Evolutionary conservation across 2,888 invertebrate genomes (phyloP), one percentile per base, ranked within the genome.

Genomic region (Psylliodes chrysocephalus): DNA sequence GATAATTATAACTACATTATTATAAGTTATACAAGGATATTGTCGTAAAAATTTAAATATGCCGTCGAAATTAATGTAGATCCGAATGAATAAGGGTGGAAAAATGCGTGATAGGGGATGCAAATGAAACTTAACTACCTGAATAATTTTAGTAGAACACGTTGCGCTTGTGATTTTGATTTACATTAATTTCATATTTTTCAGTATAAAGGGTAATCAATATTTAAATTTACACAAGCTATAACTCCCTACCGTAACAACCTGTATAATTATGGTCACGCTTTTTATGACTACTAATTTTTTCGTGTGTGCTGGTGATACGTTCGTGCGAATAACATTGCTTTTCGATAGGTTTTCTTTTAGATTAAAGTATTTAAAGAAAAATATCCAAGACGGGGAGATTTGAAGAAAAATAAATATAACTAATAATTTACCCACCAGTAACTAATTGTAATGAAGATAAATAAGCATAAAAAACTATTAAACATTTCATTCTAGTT

Each of bases 131-230:
- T 75, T 79, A 81, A 81, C 81, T 80, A 81, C 81, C 79, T 78
- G 80, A 81, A 81, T 82, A 82, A 82, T 82, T 82, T 81, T 78
- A 80, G 78, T 75, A 70, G 80, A 81, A 82, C 82, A 82, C 80
- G 82, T 82, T 79, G 81, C 82, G 82, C 82, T 81, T 79, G 77
- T 81, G 82, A 82, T 82, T 82, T 80, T 79, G 82, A 82, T 82
- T 82, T 82, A 81, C 82, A 82, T 82, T 82, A 82, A 82, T 81
- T 81, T 79, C 81, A 79, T 81, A 82, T 82, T 82, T 82, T 82
- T 82, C 81, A 82, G 74, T 74, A 77, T 78, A 77, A 78, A 76
- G 74, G 76, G 68, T 74, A 76, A 77, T 78, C 79, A 74, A 78
- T 79, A 79, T 78, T 77, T 76, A 77, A 77, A 78, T 78, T 78